A percentile compares a stretch with the other conserved stretches of the same genome.
These are phyloP conservation scores for Fissipunctia ypsillon DNA, from an alignment of 2,888 invertebrate species.

Conservation along the genomic window DNA sequence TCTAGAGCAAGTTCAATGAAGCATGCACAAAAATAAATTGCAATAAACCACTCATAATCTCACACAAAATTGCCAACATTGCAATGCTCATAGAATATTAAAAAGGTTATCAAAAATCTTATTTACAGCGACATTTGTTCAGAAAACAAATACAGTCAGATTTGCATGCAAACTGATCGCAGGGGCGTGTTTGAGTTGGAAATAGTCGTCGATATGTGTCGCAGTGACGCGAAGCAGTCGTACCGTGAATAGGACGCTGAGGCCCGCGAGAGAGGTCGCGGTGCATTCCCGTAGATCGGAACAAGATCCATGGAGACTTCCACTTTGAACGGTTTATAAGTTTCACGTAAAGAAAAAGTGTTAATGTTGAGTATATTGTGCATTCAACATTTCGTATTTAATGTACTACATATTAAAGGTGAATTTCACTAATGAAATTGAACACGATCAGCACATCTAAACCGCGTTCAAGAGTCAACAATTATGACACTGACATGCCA, in stretches of 20 bases:
- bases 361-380: not conserved
- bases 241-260: slow-evolving; percentile 58
- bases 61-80: slow-evolving; percentile 26
- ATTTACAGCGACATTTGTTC: slow-evolving; percentile 37
- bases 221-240: slow-evolving; percentile 22
- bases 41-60: slow-evolving; percentile 20
- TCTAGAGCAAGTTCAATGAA: not conserved
- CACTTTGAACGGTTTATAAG: not conserved
- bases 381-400: too few relatives aligned
- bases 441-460: too few relatives aligned
- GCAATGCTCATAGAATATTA: slow-evolving; percentile 41
- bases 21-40: slow-evolving; percentile 13
- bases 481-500: too few relatives aligned
- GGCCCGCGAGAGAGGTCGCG: slow-evolving; percentile 60
- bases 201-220: slow-evolving; percentile 51
- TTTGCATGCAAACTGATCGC: slow-evolving; percentile 59
- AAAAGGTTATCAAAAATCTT: slow-evolving; percentile 56
- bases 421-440: too few relatives aligned
- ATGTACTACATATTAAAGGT: too few relatives aligned
- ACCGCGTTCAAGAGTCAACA: too few relatives aligned
- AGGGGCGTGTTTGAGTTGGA: slow-evolving; percentile 39
- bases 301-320: slow-evolving; percentile 58
- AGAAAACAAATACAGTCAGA: slow-evolving; percentile 35
- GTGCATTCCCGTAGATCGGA: slow-evolving; percentile 62
- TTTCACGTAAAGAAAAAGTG: not conserved